Conservation (phyloP, 2,113 vertebrate species). For the Butorides virescens region DNA sequence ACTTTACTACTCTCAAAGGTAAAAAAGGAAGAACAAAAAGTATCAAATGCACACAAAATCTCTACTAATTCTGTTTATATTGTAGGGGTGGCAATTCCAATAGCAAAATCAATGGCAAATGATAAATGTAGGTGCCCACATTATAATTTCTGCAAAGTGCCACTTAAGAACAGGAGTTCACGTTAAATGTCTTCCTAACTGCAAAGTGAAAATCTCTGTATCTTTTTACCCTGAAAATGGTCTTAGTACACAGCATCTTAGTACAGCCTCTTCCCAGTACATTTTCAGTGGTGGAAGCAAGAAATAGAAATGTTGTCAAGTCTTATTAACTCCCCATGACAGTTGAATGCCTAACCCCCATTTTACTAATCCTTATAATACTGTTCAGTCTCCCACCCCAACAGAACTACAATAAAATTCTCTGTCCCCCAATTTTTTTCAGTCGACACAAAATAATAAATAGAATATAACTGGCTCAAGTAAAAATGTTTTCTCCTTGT, state of each 20-base stretch:
- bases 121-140: not conserved
- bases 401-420: not conserved
- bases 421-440: not conserved
- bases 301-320: not conserved
- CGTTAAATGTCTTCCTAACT: not conserved
- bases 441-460: not conserved
- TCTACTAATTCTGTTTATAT: not conserved
- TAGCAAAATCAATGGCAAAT: not conserved
- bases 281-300: not conserved
- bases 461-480: not conserved
- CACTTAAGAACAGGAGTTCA: not conserved
- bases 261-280: not conserved
- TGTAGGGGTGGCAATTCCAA: not conserved
- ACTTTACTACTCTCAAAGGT: not conserved
- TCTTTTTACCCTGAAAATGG: not conserved
- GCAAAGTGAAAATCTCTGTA: not conserved
- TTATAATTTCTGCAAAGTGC: not conserved
- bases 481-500: not conserved
- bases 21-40: not conserved
- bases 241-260: not conserved
- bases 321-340: not conserved
- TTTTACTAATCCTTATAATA: not conserved
- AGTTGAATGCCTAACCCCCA: not conserved
- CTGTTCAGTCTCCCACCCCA: not conserved
- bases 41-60: not conserved